Evolutionary conservation across 2,113 vertebrate species (phyloP).

Genomic region (Eupsittula cactorum): DNA sequence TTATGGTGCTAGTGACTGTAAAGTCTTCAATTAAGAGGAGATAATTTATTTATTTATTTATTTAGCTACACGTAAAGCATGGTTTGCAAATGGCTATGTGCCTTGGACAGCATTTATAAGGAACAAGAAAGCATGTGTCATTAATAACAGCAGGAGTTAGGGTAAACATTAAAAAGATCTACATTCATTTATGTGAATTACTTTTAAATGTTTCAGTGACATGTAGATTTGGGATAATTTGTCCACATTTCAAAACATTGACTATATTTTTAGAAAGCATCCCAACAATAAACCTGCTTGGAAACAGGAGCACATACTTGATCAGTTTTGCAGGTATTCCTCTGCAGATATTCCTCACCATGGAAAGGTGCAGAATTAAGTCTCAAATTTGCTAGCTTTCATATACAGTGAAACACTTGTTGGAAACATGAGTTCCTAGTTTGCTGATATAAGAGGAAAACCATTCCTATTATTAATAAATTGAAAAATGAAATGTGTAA

Average conservation of each 20-base stretch:
- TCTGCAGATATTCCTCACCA: not conserved
- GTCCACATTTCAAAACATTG: not conserved
- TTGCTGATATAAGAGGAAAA: not conserved
- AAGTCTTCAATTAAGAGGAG: not conserved
- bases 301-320: not conserved
- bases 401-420: not conserved
- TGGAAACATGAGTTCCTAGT: not conserved
- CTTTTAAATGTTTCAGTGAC: not conserved
- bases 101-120: not conserved
- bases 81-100: not conserved
- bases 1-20: not conserved
- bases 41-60: not conserved
- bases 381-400: not conserved
- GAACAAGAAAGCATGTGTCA: not conserved
- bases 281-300: not conserved
- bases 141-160: not conserved
- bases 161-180: not conserved
- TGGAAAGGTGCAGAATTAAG: not conserved
- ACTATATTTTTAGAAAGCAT: not conserved
- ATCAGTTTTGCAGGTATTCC: not conserved
- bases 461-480: not conserved
- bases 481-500: slow-evolving; percentile 1
- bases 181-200: not conserved
- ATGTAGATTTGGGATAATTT: not conserved
- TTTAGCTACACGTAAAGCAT: not conserved